Evolutionary conservation across 1,140 invertebrate species (phyloP), one percentile per base, ranked within the genome.

Genomic region (Euura saliciscinereae): DNA sequence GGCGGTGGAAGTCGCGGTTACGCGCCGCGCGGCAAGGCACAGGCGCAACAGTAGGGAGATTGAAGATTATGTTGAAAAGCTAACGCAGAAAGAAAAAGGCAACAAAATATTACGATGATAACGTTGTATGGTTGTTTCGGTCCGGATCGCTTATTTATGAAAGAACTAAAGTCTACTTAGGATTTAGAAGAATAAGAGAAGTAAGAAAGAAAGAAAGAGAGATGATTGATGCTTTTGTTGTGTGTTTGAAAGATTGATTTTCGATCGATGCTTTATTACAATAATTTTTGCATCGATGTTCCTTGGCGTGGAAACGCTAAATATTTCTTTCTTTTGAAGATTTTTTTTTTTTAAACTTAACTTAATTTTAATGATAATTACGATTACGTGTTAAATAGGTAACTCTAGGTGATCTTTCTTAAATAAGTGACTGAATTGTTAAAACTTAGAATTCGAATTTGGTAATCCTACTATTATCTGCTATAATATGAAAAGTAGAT

Each of bases 11-110:
- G 75, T 66, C 74, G 76, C 69, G 78, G 81, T 73, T 86, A 84
- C 70, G 66, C 78, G 28, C 74, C 82, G 46, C 85, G 86, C 59
- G 72, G 80, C 68, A 86, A 86, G 66, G 77, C 84, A 65, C 83
- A 84, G 28, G 73, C 82, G 67, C 82, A 83, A 76, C 78, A 86
- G 78, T 79, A 80, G 75, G 65, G 28, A 28, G 28, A 28, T 28
- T 28, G 28, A 28, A 28, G 28, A 28, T 28, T 28, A 28, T 28
- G 28, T 28, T 28, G 77, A 11, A 42, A 67, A 8, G 66, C 10
- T 11, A 67, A 42, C 66, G 42, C 42, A 28, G 28, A 11, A 67
- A 42, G 66, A 67, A 42, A 67, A 79, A 75, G 77, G 74, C 76
- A 70, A 78, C 51, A 78, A 75, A 70, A 70, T 73, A 28, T 67